Conservation (phyloP, 2,888 invertebrate genomes). For the Allacma fusca region DNA sequence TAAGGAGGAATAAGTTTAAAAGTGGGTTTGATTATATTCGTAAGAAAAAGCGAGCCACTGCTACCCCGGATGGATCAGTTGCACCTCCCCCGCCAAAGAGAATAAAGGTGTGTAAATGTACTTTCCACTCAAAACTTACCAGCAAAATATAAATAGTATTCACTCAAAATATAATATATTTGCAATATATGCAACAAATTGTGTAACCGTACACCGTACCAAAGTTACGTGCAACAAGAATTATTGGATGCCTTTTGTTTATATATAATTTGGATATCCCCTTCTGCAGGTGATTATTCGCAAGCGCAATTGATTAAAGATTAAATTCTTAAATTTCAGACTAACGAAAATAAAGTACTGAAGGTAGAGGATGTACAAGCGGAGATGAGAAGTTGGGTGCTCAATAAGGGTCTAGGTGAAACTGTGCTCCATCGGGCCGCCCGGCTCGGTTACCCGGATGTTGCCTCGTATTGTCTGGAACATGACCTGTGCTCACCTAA, state of each 20-base stretch:
- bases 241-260: too few species aligned
- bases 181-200: too few species aligned
- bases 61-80: slow-evolving; percentile 53
- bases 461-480: slow-evolving; percentile 88
- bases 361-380: slow-evolving; percentile 75
- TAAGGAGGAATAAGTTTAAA: slow-evolving; percentile 72
- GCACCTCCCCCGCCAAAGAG: slow-evolving; percentile 58
- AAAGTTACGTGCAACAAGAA: background rate
- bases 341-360: slow-evolving; percentile 58
- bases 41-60: slow-evolving; percentile 78
- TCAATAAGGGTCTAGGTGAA: slow-evolving; percentile 94
- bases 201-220: too few species aligned
- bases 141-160: slow-evolving; percentile 12
- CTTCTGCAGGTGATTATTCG: too few species aligned
- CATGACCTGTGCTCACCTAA: slow-evolving; percentile 83
- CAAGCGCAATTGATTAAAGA: too few species aligned
- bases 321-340: slow-evolving; percentile 48
- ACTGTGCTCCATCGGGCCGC: slow-evolving; percentile 92
- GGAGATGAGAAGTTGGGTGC: slow-evolving; percentile 88
- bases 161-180: too few species aligned
- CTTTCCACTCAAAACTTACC: background rate
- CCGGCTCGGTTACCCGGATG: slow-evolving; percentile 74
- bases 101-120: slow-evolving; percentile 62
- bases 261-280: too few species aligned
- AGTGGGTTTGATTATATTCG: slow-evolving; percentile 89